Evolutionary conservation across 2,113 vertebrate genomes (phyloP), one percentile per base, ranked within the genome.

Genomic region (Pedetes capensis): DNA sequence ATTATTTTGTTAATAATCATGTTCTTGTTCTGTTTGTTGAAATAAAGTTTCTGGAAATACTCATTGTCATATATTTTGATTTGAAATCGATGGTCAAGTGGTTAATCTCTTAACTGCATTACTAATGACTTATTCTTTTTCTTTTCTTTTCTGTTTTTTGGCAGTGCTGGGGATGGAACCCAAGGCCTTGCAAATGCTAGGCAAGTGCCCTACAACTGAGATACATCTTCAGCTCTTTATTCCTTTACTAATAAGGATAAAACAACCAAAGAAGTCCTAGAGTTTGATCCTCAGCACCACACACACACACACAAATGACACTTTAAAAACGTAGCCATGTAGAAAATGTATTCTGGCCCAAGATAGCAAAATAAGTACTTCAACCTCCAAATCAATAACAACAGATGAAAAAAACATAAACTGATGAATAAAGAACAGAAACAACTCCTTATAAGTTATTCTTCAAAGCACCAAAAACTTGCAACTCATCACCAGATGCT

Each of bases 401-500:
- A 95, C 39, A 80, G 84, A 96, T 87, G 53, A 88, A 90, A 91
- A 96, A 87, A 87, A 96, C 8, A 75, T 51, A 87, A 86, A 53
- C 64, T 37, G 79, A 93, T 89, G 63, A 89, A 76, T 82, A 72
- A 84, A n/a, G 51, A 84, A 82, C 63, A 93, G 89, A 96, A 95
- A 93, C 79, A 44, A 84, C 66, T 53, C 83, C 68, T 93, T 79
- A 22, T 71, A 75, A 94, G 92, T 89, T 94, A 96, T 96, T 96
- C 95, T 93, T 96, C 69, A 96, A 96, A 95, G 53, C 80, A 81
- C 49, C 87, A 61, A 72, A 94, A 96, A 59, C 72, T 87, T 82
- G 32, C 93, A 95, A 69, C 71, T 87, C 96, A 95, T 80, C 81
- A 49, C 69, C 95, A 97, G 95, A 96, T 92, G 95, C 90, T 69